phyloP scores from a whole-genome alignment of 2,113 vertebrate species.

The Myotis davidii region DNA sequence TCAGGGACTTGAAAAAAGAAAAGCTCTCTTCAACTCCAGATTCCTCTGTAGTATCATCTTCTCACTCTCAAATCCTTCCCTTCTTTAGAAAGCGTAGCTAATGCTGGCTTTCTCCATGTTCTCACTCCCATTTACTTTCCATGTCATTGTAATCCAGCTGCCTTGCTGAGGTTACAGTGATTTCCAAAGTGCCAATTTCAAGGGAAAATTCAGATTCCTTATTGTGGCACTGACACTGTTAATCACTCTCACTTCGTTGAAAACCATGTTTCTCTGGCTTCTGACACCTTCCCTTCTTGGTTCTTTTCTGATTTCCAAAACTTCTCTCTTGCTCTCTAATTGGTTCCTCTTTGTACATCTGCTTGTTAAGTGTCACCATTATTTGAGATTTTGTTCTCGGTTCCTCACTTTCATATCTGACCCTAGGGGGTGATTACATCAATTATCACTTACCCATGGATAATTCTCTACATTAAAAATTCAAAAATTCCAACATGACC shows the following conservation, averaged over 20 bases:
- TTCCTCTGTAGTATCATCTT: background rate
- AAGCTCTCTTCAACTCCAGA: background rate
- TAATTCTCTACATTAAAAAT: constrained; percentile 20
- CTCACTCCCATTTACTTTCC: background rate
- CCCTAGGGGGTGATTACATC: background rate
- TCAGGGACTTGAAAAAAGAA: background rate
- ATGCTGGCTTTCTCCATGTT: background rate
- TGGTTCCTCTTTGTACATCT: background rate
- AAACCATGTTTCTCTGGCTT: background rate
- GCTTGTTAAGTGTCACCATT: background rate
- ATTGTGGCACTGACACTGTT: background rate
- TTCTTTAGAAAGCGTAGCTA: background rate
- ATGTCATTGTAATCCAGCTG: background rate
- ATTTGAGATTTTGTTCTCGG: background rate
- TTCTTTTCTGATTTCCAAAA: background rate
- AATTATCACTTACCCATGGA: background rate
- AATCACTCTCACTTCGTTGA: background rate
- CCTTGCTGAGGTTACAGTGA: background rate
- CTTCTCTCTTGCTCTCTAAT: background rate
- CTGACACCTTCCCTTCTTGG: background rate
- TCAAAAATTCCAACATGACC: background rate
- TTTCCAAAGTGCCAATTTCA: background rate
- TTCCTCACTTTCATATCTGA: background rate
- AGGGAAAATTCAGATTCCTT: background rate
- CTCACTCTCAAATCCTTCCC: background rate